Evolutionary conservation across 2,113 vertebrate genomes (phyloP), one percentile per base, ranked within the genome.

Genomic region (Saimiri boliviensis): DNA sequence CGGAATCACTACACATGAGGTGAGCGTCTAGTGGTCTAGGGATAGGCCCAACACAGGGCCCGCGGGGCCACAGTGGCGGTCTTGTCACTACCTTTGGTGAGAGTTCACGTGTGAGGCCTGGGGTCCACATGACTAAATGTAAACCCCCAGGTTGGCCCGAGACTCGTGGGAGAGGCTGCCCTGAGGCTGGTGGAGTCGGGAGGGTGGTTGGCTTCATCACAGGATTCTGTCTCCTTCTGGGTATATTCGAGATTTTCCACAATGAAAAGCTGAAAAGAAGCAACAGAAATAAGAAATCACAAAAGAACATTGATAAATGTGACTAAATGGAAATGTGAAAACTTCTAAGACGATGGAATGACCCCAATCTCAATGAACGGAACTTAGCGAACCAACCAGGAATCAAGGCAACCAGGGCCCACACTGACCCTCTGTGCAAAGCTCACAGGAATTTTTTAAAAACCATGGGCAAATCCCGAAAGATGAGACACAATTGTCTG

Each of bases 391-490:
- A 45, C 30, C 58, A 10, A 52, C 21, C 14, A 3, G 35, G 47
- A 16, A 23, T 37, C 27, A 6, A 7, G 0, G 1, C 47, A 20
- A 7, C 25, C 32, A 30, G 42, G 1, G 35, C 30, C n/a, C 8
- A 0, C 9, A 16, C 12, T 7, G 1, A 32, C 6, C 1, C 19
- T 21, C 52, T 16, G 17, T 0, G 23, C 81, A 19, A 5, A 85
- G 21, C 66, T 73, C 16, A 0, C 1, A 23, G 25, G 3, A 8
- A 12, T 11, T 10, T 21, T 3, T 40, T 23, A 3, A 86, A 30
- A 74, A 37, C 0, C 68, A 6, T 16, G 13, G 80, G 14, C 30
- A 27, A 19, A 54, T 58, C 45, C 8, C 3, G 1, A 42, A 70
- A 60, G n/a, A 37, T 0, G 23, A 32, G 93, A 45, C 4, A n/a